Conservation (phyloP, 2,113 vertebrate genomes). For the Oncorhynchus keta region DNA sequence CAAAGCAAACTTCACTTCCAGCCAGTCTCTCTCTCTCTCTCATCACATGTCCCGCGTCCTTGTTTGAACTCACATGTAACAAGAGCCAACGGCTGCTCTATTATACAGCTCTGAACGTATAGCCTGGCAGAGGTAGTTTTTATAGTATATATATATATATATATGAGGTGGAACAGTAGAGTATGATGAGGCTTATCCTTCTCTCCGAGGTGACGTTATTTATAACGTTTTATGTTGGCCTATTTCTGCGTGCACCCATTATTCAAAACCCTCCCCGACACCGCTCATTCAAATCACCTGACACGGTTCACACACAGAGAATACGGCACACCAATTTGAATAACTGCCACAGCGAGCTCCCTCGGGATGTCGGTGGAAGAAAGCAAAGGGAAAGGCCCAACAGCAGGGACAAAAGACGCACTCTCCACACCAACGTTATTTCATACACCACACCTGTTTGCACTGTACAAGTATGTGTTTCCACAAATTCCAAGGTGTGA, state of each 20-base stretch:
- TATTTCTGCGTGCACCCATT: conserved; percentile 32
- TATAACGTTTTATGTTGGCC: conserved; percentile 51
- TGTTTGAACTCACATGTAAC: background rate
- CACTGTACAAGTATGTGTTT: no score
- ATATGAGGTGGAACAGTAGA: conserved; percentile 12
- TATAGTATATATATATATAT: background rate
- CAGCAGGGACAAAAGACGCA: no score
- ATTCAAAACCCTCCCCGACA: conserved; percentile 42
- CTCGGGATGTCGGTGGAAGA: no score
- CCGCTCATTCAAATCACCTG: conserved; percentile 29
- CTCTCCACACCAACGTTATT: no score
- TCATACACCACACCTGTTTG: no score
- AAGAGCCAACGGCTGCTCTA: background rate
- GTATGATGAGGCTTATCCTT: conserved; percentile 54
- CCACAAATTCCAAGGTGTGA: no score
- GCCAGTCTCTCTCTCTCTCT: background rate
- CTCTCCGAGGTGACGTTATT: conserved; percentile 59
- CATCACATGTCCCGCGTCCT: no score
- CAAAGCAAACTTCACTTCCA: background rate
- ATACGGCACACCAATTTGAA: conserved; percentile 11
- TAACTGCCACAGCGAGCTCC: background rate
- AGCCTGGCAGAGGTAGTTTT: background rate
- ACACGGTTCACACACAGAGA: conserved; percentile 25
- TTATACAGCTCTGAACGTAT: background rate
- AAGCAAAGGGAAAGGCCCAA: no score